Conservation (phyloP, 2,888 invertebrate species). For the Augochlorella aurata region DNA sequence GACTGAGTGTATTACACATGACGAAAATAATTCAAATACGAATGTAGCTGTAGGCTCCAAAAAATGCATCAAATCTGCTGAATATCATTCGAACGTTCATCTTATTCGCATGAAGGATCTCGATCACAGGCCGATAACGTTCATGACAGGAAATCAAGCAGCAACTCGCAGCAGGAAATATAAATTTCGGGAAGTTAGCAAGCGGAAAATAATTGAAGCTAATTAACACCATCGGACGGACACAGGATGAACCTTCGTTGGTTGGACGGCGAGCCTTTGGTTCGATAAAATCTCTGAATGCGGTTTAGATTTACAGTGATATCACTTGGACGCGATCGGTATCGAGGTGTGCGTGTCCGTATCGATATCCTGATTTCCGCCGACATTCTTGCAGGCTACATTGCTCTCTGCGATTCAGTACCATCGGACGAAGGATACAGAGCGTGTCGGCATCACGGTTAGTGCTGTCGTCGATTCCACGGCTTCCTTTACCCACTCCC, state of each 20-base stretch:
- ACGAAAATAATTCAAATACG: too few species aligned
- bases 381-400: conserved; percentile 29
- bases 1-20: too few species aligned
- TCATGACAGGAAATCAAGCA: conserved; percentile 6
- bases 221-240: conserved; percentile 35
- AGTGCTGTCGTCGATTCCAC: conserved; percentile 33
- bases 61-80: background rate
- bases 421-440: conserved; percentile 44
- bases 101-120: background rate
- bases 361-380: conserved; percentile 51
- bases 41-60: background rate
- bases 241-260: conserved; percentile 24
- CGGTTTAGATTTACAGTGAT: conserved; percentile 42
- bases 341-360: conserved; percentile 12
- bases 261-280: conserved; percentile 3
- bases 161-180: conserved; percentile 22
- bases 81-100: background rate
- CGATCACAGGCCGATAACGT: background rate
- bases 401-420: conserved; percentile 35
- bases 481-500: conserved; percentile 24
- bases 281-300: conserved; percentile 47
- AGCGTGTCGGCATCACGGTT: conserved; percentile 53
- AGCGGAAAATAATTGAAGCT: background rate
- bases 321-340: conserved; percentile 17
- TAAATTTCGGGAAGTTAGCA: conserved; percentile 30